Conservation (phyloP, 1,140 invertebrate species). For the Bombus cullumanus region DNA sequence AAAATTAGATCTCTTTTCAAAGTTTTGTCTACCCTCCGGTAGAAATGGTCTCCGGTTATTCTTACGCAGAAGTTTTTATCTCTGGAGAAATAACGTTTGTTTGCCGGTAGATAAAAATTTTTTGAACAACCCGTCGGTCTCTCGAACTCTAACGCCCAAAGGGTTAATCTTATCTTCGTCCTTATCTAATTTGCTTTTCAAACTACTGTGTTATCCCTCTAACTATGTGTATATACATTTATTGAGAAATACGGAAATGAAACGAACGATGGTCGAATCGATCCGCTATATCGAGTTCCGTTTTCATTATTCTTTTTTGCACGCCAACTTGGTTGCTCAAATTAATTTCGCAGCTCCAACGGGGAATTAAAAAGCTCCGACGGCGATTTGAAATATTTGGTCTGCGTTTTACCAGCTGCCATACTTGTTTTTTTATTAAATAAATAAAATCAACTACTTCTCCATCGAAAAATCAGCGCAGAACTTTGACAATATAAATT, state of each 20-base stretch:
- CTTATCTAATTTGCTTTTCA: slow-evolving; percentile 1
- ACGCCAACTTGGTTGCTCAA: neutral
- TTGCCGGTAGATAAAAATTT: neutral
- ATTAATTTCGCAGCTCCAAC: neutral
- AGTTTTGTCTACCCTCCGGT: no score
- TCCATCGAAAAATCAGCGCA: neutral
- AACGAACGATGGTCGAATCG: neutral
- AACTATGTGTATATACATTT: no score
- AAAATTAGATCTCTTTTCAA: neutral
- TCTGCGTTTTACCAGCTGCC: neutral
- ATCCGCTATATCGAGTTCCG: neutral
- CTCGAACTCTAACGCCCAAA: neutral
- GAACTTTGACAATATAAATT: no score
- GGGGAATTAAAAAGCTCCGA: neutral
- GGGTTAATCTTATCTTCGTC: slow-evolving; percentile 3
- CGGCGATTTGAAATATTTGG: neutral
- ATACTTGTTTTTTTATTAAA: neutral
- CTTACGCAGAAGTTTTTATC: slow-evolving; percentile 3
- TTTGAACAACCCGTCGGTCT: neutral
- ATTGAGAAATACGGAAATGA: neutral
- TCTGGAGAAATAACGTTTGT: neutral
- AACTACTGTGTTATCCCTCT: no score
- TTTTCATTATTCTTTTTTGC: neutral
- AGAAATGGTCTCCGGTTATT: neutral
- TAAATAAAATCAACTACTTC: neutral